A percentile compares a stretch with the other conserved stretches of the same genome.
Evolutionary conservation across 2,797 vertebrate genomes (phyloP).

Genomic region (Holocentrus rufus): DNA sequence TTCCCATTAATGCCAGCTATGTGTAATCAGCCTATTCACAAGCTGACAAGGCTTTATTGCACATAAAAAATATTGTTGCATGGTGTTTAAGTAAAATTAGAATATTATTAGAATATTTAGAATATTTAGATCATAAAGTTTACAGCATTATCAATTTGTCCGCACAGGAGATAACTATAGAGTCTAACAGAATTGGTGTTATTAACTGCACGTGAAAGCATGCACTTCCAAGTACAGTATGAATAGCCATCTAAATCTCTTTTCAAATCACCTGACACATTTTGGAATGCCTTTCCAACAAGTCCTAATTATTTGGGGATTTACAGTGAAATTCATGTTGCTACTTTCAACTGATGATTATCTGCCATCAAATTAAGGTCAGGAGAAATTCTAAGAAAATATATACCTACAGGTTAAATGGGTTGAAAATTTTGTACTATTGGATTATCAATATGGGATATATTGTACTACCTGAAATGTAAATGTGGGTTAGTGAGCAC

Average conservation of each 20-base stretch:
- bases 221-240: slow-evolving; percentile 40
- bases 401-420: accelerated
- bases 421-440: background rate
- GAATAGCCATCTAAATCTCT: slow-evolving; percentile 52
- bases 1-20: background rate
- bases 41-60: background rate
- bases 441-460: background rate
- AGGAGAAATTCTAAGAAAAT: background rate
- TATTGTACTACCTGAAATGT: background rate
- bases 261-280: slow-evolving; percentile 55
- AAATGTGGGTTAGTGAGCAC: background rate
- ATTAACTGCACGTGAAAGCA: slow-evolving; percentile 40
- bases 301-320: slow-evolving; percentile 49
- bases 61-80: too few species aligned
- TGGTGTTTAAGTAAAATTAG: too few species aligned
- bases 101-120: too few species aligned
- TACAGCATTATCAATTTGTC: background rate
- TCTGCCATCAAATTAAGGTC: background rate
- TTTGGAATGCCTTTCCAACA: slow-evolving; percentile 45
- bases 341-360: slow-evolving; percentile 1
- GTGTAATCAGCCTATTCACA: background rate
- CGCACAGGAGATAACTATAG: background rate
- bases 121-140: slow-evolving; percentile 7
- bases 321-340: slow-evolving; percentile 40
- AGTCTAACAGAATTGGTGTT: slow-evolving; percentile 1